These are phyloP conservation scores for Hypolimnas misippus DNA, from an alignment of 2,888 invertebrate species.

Conservation along the genomic window DNA sequence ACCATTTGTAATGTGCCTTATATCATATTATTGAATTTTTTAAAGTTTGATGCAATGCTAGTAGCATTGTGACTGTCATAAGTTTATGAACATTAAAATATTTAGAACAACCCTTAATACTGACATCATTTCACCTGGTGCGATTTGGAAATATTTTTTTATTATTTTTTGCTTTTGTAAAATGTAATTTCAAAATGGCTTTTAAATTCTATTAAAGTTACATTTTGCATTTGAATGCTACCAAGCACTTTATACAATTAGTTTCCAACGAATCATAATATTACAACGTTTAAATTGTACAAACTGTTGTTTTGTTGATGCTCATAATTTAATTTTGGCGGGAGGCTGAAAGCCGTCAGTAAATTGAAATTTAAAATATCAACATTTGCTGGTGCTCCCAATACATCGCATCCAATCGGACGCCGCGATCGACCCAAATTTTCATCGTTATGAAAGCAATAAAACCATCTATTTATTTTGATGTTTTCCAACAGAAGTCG, in stretches of 20 bases:
- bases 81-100: too few relatives aligned
- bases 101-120: too few relatives aligned
- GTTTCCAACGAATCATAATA: neutral
- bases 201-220: neutral
- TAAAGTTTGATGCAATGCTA: too few relatives aligned
- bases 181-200: neutral
- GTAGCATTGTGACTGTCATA: too few relatives aligned
- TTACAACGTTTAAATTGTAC: neutral
- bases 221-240: neutral
- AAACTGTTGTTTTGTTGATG: constrained; percentile 5
- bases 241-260: neutral
- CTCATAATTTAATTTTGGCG: constrained; percentile 24
- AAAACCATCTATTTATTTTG: constrained; percentile 50
- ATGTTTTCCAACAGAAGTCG: constrained; percentile 50
- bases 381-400: constrained; percentile 34
- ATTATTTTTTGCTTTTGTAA: too few relatives aligned
- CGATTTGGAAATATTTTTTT: too few relatives aligned
- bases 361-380: constrained; percentile 37
- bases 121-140: too few relatives aligned
- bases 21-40: too few relatives aligned
- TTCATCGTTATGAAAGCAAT: constrained; percentile 52
- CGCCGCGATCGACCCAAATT: constrained; percentile 41
- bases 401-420: constrained; percentile 37
- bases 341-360: constrained; percentile 24
- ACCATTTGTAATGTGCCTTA: too few relatives aligned